Conservation (phyloP, 2,888 invertebrate genomes). For the Athetis lepigone region DNA sequence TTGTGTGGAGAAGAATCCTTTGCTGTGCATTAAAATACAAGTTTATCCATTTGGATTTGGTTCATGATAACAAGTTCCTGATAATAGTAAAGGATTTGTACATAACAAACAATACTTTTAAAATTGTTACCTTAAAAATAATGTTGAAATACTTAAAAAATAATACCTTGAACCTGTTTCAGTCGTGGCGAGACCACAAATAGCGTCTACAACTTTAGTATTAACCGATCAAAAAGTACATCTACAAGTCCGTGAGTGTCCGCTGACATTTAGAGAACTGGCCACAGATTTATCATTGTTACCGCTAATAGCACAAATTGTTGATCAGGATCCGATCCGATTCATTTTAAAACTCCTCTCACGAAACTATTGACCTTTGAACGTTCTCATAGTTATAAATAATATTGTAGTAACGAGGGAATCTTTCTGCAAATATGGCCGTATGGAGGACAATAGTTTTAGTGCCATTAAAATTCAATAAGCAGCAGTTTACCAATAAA, state of each 20-base stretch:
- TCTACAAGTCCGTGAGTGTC: conserved; percentile 43
- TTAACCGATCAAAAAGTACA: conserved; percentile 38
- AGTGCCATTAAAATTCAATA: conserved; percentile 87
- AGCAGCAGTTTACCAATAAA: conserved; percentile 82
- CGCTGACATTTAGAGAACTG: conserved; percentile 69
- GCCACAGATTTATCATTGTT: conserved; percentile 63
- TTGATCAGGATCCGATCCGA: conserved; percentile 69
- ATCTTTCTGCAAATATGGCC: conserved; percentile 62
- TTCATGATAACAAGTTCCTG: not conserved
- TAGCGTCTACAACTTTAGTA: conserved; percentile 29
- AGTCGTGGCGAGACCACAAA: conserved; percentile 36
- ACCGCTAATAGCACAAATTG: conserved; percentile 73
- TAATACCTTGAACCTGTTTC: not conserved
- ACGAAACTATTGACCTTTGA: conserved; percentile 72
- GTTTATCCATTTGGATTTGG: too few relatives aligned
- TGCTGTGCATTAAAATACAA: too few relatives aligned
- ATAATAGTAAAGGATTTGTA: not conserved
- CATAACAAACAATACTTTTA: not conserved
- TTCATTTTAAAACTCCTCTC: conserved; percentile 72
- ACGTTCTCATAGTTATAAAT: conserved; percentile 72
- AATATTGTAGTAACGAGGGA: conserved; percentile 64
- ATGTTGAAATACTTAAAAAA: not conserved
- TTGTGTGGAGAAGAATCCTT: too few relatives aligned
- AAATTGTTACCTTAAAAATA: too few relatives aligned
- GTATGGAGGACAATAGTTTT: conserved; percentile 77